Evolutionary conservation across 2,113 vertebrate species (phyloP).

Genomic region (Glaucidium brasilianum): DNA sequence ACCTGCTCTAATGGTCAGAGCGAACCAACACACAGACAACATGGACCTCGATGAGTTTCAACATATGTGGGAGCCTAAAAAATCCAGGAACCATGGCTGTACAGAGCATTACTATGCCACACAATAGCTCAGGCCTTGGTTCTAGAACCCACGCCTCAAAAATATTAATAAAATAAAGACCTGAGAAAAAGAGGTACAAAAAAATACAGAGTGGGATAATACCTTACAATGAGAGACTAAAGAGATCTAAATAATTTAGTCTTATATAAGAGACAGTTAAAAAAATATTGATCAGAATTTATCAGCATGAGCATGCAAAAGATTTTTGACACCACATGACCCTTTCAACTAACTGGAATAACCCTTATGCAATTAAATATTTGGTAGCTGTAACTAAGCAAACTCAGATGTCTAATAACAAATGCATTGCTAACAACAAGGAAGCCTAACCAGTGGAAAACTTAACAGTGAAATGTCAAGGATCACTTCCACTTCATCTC

Average conservation of each 20-base stretch:
- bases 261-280: background rate
- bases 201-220: background rate
- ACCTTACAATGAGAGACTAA: background rate
- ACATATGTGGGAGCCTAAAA: rapidly evolving
- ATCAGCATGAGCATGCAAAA: background rate
- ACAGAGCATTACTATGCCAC: background rate
- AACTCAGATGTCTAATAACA: background rate
- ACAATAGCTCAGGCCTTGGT: rapidly evolving
- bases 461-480: background rate
- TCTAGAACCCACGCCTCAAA: background rate
- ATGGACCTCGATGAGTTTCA: background rate
- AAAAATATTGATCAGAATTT: background rate
- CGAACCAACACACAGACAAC: background rate
- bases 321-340: background rate
- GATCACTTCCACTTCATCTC: background rate
- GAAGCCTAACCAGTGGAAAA: background rate
- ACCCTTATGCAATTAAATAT: background rate
- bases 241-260: background rate
- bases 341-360: background rate
- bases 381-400: background rate
- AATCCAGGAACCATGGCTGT: background rate
- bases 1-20: background rate
- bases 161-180: background rate
- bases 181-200: background rate
- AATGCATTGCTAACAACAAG: background rate